A percentile compares a stretch with the other conserved stretches of the same genome.
phyloP scores from a whole-genome alignment of 2,113 vertebrate species.

The Xiphophorus hellerii region DNA sequence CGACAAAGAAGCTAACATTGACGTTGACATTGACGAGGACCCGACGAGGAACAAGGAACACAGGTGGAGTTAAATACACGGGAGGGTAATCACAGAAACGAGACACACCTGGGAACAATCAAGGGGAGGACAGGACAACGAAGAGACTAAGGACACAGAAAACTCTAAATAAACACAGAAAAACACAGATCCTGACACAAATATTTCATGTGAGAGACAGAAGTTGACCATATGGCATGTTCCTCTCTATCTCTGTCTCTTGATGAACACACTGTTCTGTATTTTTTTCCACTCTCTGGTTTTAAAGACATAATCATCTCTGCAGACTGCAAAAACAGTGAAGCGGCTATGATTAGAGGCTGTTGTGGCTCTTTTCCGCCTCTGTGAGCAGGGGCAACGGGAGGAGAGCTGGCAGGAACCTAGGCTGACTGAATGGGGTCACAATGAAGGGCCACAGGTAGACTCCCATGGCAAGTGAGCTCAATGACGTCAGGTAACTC shows the following conservation, averaged over 20 bases:
- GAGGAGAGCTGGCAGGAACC: slow-evolving; percentile 41
- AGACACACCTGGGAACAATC: too few relatives aligned
- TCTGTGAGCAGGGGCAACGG: slow-evolving; percentile 44
- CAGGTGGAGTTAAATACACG: too few relatives aligned
- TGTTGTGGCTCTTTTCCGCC: slow-evolving; percentile 39
- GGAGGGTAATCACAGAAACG: too few relatives aligned
- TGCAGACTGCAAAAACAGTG: slow-evolving; percentile 30
- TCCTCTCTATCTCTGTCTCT: background rate
- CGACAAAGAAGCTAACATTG: too few relatives aligned
- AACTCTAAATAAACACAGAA: too few relatives aligned
- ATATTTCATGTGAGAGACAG: background rate
- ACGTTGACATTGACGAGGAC: too few relatives aligned
- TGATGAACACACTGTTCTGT: background rate
- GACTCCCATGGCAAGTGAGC: slow-evolving; percentile 26
- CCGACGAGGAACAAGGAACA: too few relatives aligned
- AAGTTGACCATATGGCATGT: slow-evolving; percentile 6
- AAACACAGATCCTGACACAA: too few relatives aligned
- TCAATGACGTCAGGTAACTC: slow-evolving; percentile 26
- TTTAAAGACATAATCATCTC: slow-evolving; percentile 35
- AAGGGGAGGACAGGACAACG: too few relatives aligned
- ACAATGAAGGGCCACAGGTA: slow-evolving; percentile 57
- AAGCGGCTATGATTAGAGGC: slow-evolving; percentile 40
- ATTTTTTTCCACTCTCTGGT: slow-evolving; percentile 4
- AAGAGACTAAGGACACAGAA: too few relatives aligned
- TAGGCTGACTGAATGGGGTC: slow-evolving; percentile 57